phyloP scores from a whole-genome alignment of 2,797 vertebrate species.

The Cirrhinus mrigala region DNA sequence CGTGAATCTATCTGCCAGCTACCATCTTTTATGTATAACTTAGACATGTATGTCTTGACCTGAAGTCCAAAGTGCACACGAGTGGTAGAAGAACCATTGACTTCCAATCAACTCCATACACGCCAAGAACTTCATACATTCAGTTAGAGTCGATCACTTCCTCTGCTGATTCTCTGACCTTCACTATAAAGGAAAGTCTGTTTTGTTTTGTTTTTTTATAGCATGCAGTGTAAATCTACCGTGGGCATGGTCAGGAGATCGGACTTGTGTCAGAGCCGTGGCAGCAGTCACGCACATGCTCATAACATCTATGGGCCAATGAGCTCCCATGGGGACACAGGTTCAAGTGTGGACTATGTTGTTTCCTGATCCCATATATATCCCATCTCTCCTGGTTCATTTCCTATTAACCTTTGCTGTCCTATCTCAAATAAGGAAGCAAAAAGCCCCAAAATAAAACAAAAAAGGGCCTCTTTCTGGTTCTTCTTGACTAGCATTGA shows the following conservation, averaged over 20 bases:
- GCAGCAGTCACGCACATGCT: constrained; percentile 37
- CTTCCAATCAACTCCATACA: constrained; percentile 4
- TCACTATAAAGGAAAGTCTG: neutral
- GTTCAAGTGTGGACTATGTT: constrained; percentile 42
- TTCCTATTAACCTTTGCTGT: constrained; percentile 4
- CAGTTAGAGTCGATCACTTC: constrained; percentile 22
- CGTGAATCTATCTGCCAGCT: constrained; percentile 42
- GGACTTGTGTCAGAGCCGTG: constrained; percentile 31
- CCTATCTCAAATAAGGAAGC: neutral
- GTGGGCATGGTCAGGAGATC: neutral
- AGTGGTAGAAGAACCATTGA: neutral
- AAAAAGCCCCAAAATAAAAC: neutral
- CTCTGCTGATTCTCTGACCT: constrained; percentile 21
- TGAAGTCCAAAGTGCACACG: neutral
- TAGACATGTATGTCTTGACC: neutral
- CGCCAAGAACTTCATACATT: neutral
- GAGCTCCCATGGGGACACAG: neutral
- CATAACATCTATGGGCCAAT: constrained; percentile 26
- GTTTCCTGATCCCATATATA: constrained; percentile 43
- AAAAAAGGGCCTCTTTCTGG: neutral
- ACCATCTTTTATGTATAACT: constrained; percentile 32
- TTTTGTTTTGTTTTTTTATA: neutral
- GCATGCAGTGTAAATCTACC: constrained; percentile 26
- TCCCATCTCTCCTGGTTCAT: constrained; percentile 40
- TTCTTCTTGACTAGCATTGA: neutral